These are phyloP conservation scores for Macrocentrus cingulum DNA, from an alignment of 1,140 invertebrate species.

Conservation along the genomic window DNA sequence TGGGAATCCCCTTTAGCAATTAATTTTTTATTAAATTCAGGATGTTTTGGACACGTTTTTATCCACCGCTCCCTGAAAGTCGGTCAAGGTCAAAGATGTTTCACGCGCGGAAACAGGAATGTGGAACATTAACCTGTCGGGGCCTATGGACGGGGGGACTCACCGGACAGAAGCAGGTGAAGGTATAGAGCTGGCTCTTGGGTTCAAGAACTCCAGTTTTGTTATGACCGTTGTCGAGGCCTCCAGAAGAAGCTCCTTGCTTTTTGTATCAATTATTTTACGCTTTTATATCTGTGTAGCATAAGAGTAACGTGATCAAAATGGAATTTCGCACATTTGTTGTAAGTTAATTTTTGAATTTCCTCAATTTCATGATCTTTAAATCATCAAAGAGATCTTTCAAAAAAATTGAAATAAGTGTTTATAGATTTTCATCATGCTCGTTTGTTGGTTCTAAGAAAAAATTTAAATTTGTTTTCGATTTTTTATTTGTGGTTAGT, in stretches of 20 bases:
- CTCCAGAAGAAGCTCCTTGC: slow-evolving; percentile 31
- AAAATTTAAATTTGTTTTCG: too few species aligned
- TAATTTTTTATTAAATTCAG: slow-evolving; percentile 14
- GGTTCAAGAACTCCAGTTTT: slow-evolving; percentile 52
- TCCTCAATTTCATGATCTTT: not conserved
- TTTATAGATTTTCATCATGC: too few species aligned
- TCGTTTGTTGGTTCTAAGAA: too few species aligned
- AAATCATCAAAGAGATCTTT: too few species aligned
- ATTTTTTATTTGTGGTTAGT: too few species aligned
- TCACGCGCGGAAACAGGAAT: slow-evolving; percentile 34
- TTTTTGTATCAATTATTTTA: slow-evolving; percentile 17
- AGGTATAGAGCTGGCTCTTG: slow-evolving; percentile 42
- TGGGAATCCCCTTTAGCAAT: not conserved
- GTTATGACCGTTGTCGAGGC: slow-evolving; percentile 49
- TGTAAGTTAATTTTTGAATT: slow-evolving; percentile 38
- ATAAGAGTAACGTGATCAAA: slow-evolving; percentile 16
- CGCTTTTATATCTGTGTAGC: slow-evolving; percentile 1
- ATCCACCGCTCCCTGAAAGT: slow-evolving; percentile 31
- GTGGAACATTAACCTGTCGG: slow-evolving; percentile 44
- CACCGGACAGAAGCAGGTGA: slow-evolving; percentile 36
- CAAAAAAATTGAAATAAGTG: too few species aligned
- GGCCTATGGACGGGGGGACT: slow-evolving; percentile 7
- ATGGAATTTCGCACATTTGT: slow-evolving; percentile 53
- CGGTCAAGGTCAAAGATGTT: slow-evolving; percentile 48
- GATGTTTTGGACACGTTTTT: slow-evolving; percentile 1